A percentile compares a stretch with the other conserved stretches of the same genome.
phyloP scores from a whole-genome alignment of 2,888 invertebrate genomes.

The Cerastis rubricosa region DNA sequence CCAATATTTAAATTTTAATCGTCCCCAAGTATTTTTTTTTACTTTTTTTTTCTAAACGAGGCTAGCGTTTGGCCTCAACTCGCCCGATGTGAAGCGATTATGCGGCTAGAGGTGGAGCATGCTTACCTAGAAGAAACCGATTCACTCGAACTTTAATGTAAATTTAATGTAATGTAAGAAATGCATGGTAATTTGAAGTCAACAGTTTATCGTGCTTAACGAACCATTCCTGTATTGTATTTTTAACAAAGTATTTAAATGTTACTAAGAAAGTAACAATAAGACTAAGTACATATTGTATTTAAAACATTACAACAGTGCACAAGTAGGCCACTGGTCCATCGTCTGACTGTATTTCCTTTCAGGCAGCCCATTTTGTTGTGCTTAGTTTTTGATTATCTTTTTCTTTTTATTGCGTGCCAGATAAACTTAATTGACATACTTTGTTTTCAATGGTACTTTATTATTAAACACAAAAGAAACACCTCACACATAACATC shows the following conservation, averaged over 20 bases:
- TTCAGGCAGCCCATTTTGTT: conserved; percentile 6
- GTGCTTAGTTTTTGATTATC: background rate
- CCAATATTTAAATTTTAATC: background rate
- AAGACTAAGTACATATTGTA: conserved; percentile 5
- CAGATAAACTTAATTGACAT: background rate
- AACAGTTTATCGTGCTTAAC: background rate
- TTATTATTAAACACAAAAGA: background rate
- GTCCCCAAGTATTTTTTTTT: background rate
- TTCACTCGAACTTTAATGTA: no score
- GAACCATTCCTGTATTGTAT: background rate
- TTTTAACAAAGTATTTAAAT: background rate
- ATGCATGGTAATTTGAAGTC: background rate
- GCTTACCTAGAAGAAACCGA: no score
- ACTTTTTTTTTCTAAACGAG: no score
- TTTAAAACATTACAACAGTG: conserved; percentile 49
- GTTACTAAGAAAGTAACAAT: conserved; percentile 13
- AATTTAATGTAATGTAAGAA: no score
- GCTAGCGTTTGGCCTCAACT: no score
- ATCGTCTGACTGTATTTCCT: background rate
- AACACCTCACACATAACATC: background rate
- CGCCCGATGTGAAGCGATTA: no score
- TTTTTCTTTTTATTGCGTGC: background rate
- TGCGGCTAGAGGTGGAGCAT: no score
- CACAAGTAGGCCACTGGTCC: conserved; percentile 35
- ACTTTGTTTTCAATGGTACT: background rate